These are phyloP conservation scores for Lethocerus indicus DNA, from an alignment of 1,140 invertebrate genomes.

Conservation along the genomic window DNA sequence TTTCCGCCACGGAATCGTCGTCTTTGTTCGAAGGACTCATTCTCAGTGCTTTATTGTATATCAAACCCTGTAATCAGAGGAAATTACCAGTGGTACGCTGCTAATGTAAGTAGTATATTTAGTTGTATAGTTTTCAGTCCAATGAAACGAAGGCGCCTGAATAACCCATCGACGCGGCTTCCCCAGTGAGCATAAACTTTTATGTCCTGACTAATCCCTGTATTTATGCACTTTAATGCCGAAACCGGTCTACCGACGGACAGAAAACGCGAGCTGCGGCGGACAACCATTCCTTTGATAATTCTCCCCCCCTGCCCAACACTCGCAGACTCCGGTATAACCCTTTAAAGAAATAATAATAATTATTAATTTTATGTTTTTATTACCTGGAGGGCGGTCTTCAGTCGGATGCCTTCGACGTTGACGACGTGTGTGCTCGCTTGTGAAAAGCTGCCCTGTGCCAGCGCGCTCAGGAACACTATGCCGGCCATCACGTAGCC, in stretches of 20 bases:
- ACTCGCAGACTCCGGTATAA: too few species aligned
- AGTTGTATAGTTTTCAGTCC: background rate
- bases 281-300: too few species aligned
- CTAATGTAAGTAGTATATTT: background rate
- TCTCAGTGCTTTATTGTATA: conserved; percentile 37
- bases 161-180: too few species aligned
- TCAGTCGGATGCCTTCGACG: conserved; percentile 57
- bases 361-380: too few species aligned
- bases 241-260: too few species aligned
- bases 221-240: too few species aligned
- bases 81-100: conserved; percentile 6
- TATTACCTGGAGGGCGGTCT: conserved; percentile 65
- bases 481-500: conserved; percentile 59
- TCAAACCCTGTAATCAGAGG: conserved; percentile 35
- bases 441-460: conserved; percentile 69
- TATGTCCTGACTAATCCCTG: too few species aligned
- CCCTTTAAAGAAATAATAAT: too few species aligned
- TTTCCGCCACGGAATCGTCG: conserved; percentile 22
- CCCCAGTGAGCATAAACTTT: too few species aligned
- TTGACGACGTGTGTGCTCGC: conserved; percentile 66
- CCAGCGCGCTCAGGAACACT: conserved; percentile 49
- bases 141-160: too few species aligned
- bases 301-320: too few species aligned
- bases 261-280: too few species aligned
- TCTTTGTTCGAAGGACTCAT: conserved; percentile 25